These are phyloP conservation scores for Pogonognathellus flavescens DNA, from an alignment of 1,140 invertebrate genomes.

Conservation along the genomic window DNA sequence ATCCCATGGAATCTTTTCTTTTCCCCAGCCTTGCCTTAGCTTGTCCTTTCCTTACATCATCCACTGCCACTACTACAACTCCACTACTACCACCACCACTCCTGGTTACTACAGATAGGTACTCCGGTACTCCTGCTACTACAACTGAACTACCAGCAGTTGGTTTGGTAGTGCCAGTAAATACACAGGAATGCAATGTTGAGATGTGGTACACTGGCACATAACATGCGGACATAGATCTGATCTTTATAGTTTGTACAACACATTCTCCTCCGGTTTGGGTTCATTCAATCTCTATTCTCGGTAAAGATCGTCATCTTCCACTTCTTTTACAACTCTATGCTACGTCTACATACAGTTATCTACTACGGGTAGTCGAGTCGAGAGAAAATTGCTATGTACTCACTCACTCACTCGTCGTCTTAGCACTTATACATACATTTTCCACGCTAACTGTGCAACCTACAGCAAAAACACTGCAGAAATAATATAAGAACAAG, in stretches of 20 bases:
- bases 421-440: neutral
- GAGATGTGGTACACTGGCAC: too few species aligned
- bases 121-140: too few species aligned
- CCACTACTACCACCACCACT: neutral
- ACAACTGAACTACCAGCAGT: too few species aligned
- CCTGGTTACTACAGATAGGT: neutral
- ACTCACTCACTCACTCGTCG: constrained; percentile 35
- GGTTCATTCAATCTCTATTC: constrained; percentile 31
- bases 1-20: constrained; percentile 42
- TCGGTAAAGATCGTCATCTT: constrained; percentile 48
- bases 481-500: too few species aligned
- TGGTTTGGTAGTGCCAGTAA: too few species aligned
- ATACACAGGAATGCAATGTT: too few species aligned
- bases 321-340: neutral
- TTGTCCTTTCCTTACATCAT: constrained; percentile 11
- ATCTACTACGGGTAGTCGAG: neutral
- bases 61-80: neutral
- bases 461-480: too few species aligned
- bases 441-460: neutral
- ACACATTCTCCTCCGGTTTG: constrained; percentile 4
- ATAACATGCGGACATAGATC: neutral
- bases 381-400: neutral
- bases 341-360: neutral
- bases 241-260: neutral
- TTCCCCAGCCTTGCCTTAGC: constrained; percentile 20